Evolutionary conservation across 1,140 invertebrate genomes (phyloP), one percentile per base, ranked within the genome.

Genomic region (Glomeris maerens): DNA sequence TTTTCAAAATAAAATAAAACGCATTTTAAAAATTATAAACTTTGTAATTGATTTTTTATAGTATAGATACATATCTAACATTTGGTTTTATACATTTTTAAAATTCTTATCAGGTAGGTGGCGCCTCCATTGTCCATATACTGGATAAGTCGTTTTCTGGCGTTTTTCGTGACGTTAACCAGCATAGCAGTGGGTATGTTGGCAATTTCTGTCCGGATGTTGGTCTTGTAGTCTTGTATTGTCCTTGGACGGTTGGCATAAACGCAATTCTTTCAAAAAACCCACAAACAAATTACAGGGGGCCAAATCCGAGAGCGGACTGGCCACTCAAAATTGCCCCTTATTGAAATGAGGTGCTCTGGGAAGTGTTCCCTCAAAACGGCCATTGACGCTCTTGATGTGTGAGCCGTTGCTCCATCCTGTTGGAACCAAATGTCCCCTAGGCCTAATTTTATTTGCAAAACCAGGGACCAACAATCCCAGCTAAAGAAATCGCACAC

Each of bases 401-500:
- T 56, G 47, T 56, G 56, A 14, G 41, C 41, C 13, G 45, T 58
- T 38, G 50, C 55, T 20, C 55, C 49, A 47, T 58, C 55, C 48
- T 58, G 52, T 48, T 58, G 52, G 48, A 58, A 58, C 55, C 57
- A 57, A 42, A 53, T 48, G 45, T 57, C 21, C 17, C 29, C 47
- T 14, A 57, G 27, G 46, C 31, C 29, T 45, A 46, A 23, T 17
- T 22, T 2, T 47, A 20, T 27, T 49, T 38, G 23, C 56, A 46
- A 38, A 58, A 58, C 44, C 55, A 59, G 42, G 57, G 59, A 52
- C 61, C 60, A 55, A 60, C 61, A n/a, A 65, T 61, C 52, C 58
- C 59, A 52, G 55, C 60, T 54, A 57, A 61, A 56, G 54, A 63
- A 56, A 67, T 57, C 54, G 56, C 59, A 42, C 58, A 63, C 59